A percentile compares a stretch with the other conserved stretches of the same genome.
Conservation (phyloP, 2,797 vertebrate genomes). For the Platalea minor region DNA sequence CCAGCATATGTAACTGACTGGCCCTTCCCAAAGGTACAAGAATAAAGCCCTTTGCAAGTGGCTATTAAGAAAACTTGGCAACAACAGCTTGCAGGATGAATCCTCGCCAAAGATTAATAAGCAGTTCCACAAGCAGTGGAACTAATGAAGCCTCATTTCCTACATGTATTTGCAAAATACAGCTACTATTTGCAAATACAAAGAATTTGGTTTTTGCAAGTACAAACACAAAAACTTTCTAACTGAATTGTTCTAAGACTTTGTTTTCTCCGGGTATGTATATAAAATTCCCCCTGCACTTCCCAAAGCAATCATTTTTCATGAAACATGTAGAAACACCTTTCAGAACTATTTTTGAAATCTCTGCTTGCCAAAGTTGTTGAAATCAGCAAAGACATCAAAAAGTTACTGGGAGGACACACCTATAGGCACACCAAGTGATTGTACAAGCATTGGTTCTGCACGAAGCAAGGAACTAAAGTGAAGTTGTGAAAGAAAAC, state of each 20-base stretch:
- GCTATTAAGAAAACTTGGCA: conserved; percentile 34
- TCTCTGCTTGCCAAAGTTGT: background rate
- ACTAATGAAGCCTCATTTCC: conserved; percentile 29
- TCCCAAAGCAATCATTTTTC: background rate
- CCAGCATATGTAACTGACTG: background rate
- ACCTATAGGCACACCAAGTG: background rate
- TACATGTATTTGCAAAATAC: background rate
- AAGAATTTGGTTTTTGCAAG: background rate
- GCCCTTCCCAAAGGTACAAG: background rate
- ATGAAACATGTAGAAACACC: background rate
- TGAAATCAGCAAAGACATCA: background rate
- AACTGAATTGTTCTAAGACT: background rate
- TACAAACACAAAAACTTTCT: background rate
- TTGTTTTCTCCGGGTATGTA: background rate
- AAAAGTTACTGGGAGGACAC: background rate
- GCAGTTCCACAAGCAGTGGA: background rate
- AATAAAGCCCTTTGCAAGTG: conserved; percentile 27
- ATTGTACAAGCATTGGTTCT: background rate
- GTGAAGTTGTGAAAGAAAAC: background rate
- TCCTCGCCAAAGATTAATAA: conserved; percentile 49
- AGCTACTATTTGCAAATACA: background rate
- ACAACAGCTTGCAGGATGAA: background rate
- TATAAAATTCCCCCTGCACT: background rate
- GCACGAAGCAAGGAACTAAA: background rate
- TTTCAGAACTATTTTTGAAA: background rate